phyloP scores from a whole-genome alignment of 2,797 vertebrate species.

The Hydrophis major region DNA sequence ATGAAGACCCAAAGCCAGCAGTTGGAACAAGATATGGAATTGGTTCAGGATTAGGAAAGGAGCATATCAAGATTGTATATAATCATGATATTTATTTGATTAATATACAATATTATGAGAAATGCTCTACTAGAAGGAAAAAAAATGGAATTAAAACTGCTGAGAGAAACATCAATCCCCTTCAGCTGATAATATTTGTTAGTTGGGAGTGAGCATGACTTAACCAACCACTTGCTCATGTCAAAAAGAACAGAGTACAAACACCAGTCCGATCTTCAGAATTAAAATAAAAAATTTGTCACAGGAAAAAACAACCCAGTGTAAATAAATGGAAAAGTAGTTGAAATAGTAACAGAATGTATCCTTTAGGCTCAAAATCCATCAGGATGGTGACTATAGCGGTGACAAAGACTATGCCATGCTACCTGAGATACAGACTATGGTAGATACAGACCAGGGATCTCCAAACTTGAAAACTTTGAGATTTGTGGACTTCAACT shows the following conservation, averaged over 20 bases:
- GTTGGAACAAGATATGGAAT: background rate
- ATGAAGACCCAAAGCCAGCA: background rate
- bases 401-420: background rate
- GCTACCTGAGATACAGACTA: background rate
- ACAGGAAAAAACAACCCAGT: background rate
- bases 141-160: background rate
- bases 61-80: background rate
- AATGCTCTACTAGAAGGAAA: background rate
- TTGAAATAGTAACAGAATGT: background rate
- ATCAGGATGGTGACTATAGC: background rate
- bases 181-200: background rate
- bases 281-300: background rate
- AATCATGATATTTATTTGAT: background rate
- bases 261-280: background rate
- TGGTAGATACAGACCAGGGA: background rate
- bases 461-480: too few relatives aligned
- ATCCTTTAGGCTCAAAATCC: background rate
- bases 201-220: background rate
- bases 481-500: too few relatives aligned
- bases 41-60: background rate
- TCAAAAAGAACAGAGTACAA: background rate
- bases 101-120: background rate
- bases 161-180: background rate
- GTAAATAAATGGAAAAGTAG: background rate
- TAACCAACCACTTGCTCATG: background rate